phyloP scores from a whole-genome alignment of 2,888 invertebrate genomes.

The Ctenicera cuprea region DNA sequence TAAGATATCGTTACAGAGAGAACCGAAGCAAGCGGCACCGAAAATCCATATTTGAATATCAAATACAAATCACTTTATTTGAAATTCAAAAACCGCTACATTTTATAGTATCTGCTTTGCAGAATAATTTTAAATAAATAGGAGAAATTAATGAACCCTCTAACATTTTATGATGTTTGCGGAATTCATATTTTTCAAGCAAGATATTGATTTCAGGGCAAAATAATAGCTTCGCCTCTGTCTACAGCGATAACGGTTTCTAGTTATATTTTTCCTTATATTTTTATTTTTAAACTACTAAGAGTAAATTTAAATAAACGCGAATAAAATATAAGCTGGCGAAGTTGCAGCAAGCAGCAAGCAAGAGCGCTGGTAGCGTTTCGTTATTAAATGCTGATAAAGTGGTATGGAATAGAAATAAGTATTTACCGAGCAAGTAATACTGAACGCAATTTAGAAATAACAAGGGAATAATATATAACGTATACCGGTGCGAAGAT shows the following conservation, averaged over 20 bases:
- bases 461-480: slow-evolving; percentile 50
- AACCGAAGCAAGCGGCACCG: slow-evolving; percentile 39
- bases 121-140: slow-evolving; percentile 53
- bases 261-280: not conserved
- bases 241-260: slow-evolving; percentile 12
- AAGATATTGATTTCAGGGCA: slow-evolving; percentile 21
- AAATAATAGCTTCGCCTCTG: slow-evolving; percentile 15
- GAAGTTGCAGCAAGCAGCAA: not conserved
- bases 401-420: slow-evolving; percentile 7
- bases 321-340: no score
- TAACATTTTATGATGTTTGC: slow-evolving; percentile 41
- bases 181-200: slow-evolving; percentile 35
- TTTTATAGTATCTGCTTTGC: slow-evolving; percentile 54
- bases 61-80: slow-evolving; percentile 57
- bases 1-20: slow-evolving; percentile 38
- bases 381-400: slow-evolving; percentile 13
- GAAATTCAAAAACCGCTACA: slow-evolving; percentile 55
- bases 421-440: slow-evolving; percentile 37
- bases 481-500: slow-evolving; percentile 54
- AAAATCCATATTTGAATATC: slow-evolving; percentile 57
- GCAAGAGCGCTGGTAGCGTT: not conserved
- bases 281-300: no score
- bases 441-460: slow-evolving; percentile 45
- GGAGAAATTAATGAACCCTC: slow-evolving; percentile 55
- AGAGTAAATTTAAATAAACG: no score